Percentiles rank a stretch among this genome's conserved stretches.
Conservation (phyloP, 2,113 vertebrate species). For the Capricornis sumatraensis region DNA sequence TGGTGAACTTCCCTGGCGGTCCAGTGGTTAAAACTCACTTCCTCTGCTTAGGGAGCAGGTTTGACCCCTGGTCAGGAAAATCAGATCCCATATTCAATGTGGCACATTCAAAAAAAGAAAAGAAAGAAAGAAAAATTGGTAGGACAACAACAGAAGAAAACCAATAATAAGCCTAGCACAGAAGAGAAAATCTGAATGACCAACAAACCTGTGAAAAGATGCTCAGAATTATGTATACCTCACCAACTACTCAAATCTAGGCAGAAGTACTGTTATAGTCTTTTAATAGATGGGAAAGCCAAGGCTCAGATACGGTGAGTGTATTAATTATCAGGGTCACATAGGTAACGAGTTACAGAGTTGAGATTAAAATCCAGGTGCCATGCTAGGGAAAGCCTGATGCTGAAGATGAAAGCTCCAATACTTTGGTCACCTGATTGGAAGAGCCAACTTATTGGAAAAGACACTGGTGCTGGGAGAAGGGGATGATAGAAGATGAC, state of each 20-base stretch:
- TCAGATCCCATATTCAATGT: neutral
- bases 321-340: neutral
- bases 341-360: neutral
- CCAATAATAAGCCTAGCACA: neutral
- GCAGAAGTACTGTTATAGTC: neutral
- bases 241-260: neutral
- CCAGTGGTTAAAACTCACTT: neutral
- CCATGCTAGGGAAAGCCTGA: neutral
- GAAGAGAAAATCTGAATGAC: neutral
- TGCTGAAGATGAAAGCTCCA: neutral
- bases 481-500: neutral
- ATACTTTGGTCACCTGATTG: neutral
- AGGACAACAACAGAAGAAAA: neutral
- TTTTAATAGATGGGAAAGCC: neutral
- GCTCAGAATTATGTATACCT: neutral
- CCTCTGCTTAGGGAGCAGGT: neutral
- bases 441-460: fast-evolving
- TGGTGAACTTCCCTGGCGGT: neutral
- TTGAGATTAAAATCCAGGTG: neutral
- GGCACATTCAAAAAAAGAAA: neutral
- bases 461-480: neutral
- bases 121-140: neutral
- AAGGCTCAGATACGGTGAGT: neutral
- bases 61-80: neutral
- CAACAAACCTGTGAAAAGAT: neutral